Evolutionary conservation across 2,113 vertebrate species (phyloP), one percentile per base, ranked within the genome.

Genomic region (Odocoileus hemionus): DNA sequence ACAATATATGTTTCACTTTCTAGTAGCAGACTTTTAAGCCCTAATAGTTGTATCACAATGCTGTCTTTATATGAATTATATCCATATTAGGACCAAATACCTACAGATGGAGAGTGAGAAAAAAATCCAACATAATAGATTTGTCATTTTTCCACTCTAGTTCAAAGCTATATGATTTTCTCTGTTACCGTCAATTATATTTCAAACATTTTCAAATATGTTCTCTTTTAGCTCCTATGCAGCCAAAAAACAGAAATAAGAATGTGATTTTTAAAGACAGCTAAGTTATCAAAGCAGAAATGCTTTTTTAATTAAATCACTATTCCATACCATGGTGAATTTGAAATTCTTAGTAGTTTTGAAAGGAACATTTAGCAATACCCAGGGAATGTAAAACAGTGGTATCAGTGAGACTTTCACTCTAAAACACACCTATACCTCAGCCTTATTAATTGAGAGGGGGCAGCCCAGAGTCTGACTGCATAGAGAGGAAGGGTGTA

Each of bases 211-310:
- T 93, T 97, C 91, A 97, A 83, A 92, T 57, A 92, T 78, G 43
- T 89, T 91, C 91, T 78, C 54, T 64, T 89, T 97, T 94, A 61
- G 61, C 94, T 95, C 74, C 45, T 79, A 57, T 94, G 33, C 52
- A 97, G 28, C 17, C 83, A 97, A 70, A 93, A 91, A 97, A 96
- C 47, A 96, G 80, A 96, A 94, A 94, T 95, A 93, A 96, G 57
- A 97, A 89, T 91, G 52, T 91, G 74, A 55, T 91, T 97, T 96
- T 94, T 94, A 89, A 95, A 89, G 25, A 82, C 83, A 96, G 91
- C 64, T 96, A 94, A 98, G 67, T 96, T 95, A 97, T 96, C 85
- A 96, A 95, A 96, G 85, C 86, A 96, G 78, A 97, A 93, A 97
- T 94, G 3, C 50, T 39, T 96, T 70, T 95, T 97, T 78, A 96